Conservation (phyloP, 1,140 invertebrate genomes). For the Neomicropteryx cornuta region DNA sequence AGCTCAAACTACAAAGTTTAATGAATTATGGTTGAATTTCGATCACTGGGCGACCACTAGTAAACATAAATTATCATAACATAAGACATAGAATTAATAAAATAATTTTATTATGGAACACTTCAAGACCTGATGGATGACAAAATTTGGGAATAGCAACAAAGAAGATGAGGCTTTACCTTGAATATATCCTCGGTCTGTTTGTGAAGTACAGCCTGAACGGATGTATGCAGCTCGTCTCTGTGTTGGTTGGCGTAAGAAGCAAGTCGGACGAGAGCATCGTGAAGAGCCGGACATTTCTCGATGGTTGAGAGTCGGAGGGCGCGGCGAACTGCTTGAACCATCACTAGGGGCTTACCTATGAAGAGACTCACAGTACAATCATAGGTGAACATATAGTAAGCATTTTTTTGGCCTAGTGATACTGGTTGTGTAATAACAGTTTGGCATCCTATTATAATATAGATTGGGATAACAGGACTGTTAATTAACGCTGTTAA, state of each 20-base stretch:
- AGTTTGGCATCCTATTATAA: no score
- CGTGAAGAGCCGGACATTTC: slow-evolving; percentile 75
- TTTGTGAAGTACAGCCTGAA: slow-evolving; percentile 63
- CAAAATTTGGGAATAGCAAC: no score
- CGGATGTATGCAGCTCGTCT: slow-evolving; percentile 42
- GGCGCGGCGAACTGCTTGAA: slow-evolving; percentile 84
- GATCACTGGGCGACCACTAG: no score
- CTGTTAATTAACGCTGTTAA: no score
- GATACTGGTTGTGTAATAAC: no score
- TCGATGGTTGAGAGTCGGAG: slow-evolving; percentile 58
- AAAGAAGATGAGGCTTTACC: no score
- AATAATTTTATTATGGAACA: no score
- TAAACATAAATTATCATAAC: background rate
- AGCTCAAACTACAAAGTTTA: no score
- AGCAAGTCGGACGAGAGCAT: slow-evolving; percentile 69
- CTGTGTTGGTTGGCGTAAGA: slow-evolving; percentile 37
- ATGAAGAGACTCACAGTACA: slow-evolving; percentile 18
- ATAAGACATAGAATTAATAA: slow-evolving; percentile 1
- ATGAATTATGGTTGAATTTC: no score
- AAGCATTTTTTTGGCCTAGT: no score
- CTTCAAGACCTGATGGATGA: no score
- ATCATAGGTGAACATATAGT: background rate
- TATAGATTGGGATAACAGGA: no score
- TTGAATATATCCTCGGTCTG: slow-evolving; percentile 59
- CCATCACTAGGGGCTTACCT: slow-evolving; percentile 75